A percentile compares a stretch with the other conserved stretches of the same genome.
phyloP scores from a whole-genome alignment of 2,888 invertebrate genomes.

The Hipparchia semele region DNA sequence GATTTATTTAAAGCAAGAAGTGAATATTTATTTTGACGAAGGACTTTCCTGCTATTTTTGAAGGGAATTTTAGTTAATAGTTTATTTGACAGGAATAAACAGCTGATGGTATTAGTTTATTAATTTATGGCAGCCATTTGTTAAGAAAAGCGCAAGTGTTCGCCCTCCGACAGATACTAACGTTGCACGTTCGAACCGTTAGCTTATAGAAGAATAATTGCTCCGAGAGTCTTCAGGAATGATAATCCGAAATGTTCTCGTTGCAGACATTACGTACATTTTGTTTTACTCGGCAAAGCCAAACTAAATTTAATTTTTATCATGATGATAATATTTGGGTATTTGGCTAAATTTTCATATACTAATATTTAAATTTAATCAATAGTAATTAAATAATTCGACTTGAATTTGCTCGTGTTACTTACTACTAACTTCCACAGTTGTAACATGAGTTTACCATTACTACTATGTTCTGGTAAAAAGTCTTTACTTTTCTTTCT shows the following conservation, averaged over 20 bases:
- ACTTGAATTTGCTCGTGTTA: too few relatives aligned
- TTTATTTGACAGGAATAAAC: conserved; percentile 32
- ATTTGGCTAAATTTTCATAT: too few relatives aligned
- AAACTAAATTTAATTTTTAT: neutral
- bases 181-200: conserved; percentile 22
- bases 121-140: conserved; percentile 42
- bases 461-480: too few relatives aligned
- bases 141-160: conserved; percentile 37
- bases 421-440: too few relatives aligned
- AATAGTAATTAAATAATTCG: too few relatives aligned
- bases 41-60: conserved; percentile 4
- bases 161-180: conserved; percentile 27
- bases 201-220: conserved; percentile 31
- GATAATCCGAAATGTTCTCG: conserved; percentile 11
- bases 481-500: too few relatives aligned
- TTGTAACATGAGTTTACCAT: too few relatives aligned
- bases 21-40: neutral
- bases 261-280: conserved; percentile 1
- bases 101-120: conserved; percentile 40
- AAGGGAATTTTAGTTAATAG: conserved; percentile 14
- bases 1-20: neutral
- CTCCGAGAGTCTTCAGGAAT: conserved; percentile 12
- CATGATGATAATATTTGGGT: too few relatives aligned
- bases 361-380: too few relatives aligned
- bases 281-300: neutral